A percentile compares a stretch with the other conserved stretches of the same genome.
phyloP scores from a whole-genome alignment of 2,113 vertebrate species.

The Trachemys scripta region DNA sequence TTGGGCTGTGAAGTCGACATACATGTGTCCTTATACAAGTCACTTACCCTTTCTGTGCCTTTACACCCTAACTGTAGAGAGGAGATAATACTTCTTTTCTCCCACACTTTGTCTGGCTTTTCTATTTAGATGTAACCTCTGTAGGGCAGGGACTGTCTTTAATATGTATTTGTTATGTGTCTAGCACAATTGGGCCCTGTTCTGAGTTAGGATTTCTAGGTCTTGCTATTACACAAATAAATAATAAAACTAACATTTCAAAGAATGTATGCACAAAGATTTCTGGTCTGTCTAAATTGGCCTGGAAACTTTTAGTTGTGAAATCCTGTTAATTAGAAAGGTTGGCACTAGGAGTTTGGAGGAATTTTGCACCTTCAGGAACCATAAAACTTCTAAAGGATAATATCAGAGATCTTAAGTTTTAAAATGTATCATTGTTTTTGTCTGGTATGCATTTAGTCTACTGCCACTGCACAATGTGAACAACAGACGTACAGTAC shows the following conservation, averaged over 20 bases:
- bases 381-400: background rate
- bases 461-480: background rate
- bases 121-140: background rate
- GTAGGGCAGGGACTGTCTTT: background rate
- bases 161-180: background rate
- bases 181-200: background rate
- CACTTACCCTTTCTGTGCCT: background rate
- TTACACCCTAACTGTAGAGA: background rate
- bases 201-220: background rate
- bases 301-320: background rate
- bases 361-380: background rate
- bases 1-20: background rate
- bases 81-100: background rate
- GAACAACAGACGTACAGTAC: background rate
- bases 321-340: background rate
- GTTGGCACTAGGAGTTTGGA: background rate
- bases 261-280: background rate
- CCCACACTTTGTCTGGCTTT: accelerated
- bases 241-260: background rate
- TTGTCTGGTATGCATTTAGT: background rate
- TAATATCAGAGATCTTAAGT: background rate
- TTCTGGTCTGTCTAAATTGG: background rate
- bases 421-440: background rate
- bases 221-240: background rate
- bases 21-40: background rate